Conservation (phyloP, 2,888 invertebrate genomes). For the Scaptodrosophila latifasciaeformis region DNA sequence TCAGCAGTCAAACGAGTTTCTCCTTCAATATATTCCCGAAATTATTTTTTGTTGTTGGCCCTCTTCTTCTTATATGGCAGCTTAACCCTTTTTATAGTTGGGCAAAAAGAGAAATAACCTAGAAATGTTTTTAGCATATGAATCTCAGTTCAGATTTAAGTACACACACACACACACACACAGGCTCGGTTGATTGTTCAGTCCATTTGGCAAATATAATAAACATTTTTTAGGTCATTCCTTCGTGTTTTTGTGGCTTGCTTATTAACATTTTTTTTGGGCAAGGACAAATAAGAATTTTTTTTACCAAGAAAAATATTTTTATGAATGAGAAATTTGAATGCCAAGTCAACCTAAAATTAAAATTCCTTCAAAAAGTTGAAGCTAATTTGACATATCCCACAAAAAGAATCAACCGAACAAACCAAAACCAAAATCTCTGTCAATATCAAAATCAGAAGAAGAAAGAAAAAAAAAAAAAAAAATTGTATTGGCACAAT, state of each 20-base stretch:
- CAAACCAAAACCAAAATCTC: background rate
- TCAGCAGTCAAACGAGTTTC: slow-evolving; percentile 12
- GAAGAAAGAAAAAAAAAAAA: too few relatives aligned
- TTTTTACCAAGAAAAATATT: too few relatives aligned
- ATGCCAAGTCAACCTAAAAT: slow-evolving; percentile 24
- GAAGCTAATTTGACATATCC: slow-evolving; percentile 27
- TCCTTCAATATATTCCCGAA: background rate
- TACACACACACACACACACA: slow-evolving; percentile 9
- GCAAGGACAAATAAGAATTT: too few relatives aligned
- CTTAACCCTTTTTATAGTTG: slow-evolving; percentile 52
- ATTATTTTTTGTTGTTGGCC: background rate
- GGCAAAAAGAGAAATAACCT: slow-evolving; percentile 13
- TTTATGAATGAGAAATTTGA: slow-evolving; percentile 58
- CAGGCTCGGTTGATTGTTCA: slow-evolving; percentile 16
- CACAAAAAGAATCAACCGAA: background rate
- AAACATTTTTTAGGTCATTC: slow-evolving; percentile 45
- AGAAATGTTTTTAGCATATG: too few relatives aligned
- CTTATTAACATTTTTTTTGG: slow-evolving; percentile 1
- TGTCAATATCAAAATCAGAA: background rate
- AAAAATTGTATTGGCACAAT: slow-evolving; percentile 49
- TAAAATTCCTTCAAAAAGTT: too few relatives aligned
- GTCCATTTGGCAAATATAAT: slow-evolving; percentile 63
- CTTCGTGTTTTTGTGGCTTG: slow-evolving; percentile 16
- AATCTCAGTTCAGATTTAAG: slow-evolving; percentile 40
- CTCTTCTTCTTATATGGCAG: slow-evolving; percentile 37